phyloP scores from a whole-genome alignment of 2,113 vertebrate species.

The Sclerurus mexicanus region DNA sequence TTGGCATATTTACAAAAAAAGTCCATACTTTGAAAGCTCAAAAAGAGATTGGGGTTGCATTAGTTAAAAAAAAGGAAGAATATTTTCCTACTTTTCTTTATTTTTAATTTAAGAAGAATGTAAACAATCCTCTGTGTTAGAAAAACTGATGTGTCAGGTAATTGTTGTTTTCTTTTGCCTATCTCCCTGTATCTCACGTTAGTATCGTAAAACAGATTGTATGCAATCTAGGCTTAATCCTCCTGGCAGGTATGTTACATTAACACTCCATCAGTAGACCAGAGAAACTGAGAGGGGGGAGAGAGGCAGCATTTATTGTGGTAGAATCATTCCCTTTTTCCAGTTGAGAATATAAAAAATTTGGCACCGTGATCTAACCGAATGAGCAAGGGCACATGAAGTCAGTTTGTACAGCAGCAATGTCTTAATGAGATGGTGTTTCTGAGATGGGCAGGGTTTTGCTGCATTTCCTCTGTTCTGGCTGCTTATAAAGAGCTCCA shows the following conservation, averaged over 20 bases:
- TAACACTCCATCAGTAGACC: not conserved
- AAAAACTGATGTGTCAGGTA: constrained; percentile 34
- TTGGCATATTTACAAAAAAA: constrained; percentile 80
- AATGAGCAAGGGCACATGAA: not conserved
- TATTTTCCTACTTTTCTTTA: not conserved
- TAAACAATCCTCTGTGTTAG: constrained; percentile 45
- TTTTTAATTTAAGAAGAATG: constrained; percentile 43
- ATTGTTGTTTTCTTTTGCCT: not conserved
- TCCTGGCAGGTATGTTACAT: not conserved
- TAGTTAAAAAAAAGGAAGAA: constrained; percentile 71
- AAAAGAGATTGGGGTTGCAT: constrained; percentile 65
- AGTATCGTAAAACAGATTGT: not conserved
- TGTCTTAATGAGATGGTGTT: not conserved
- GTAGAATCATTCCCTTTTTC: not conserved
- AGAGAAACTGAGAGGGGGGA: not conserved
- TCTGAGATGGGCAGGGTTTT: not conserved
- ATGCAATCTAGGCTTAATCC: not conserved
- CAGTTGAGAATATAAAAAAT: not conserved
- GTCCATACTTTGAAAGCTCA: constrained; percentile 73
- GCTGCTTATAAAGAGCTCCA: constrained; percentile 18
- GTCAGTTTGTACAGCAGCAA: not conserved
- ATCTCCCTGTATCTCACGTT: not conserved
- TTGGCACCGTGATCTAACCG: not conserved
- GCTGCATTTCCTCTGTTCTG: constrained; percentile 13
- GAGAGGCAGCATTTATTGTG: not conserved